phyloP scores from a whole-genome alignment of 2,888 invertebrate species.

The Anodontia alba region DNA sequence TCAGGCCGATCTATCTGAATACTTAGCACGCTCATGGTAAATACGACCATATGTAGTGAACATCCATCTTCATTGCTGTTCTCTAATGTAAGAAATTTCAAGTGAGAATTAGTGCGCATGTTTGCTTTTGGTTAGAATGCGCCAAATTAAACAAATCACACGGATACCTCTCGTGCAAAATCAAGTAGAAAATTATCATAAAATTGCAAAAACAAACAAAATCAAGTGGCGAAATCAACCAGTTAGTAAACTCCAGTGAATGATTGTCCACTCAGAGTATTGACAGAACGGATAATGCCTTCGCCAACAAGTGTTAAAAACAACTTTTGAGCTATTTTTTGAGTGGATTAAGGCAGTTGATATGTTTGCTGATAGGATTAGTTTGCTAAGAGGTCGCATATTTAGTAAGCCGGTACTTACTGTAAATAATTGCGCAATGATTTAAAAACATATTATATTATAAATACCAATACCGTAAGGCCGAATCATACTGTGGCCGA shows the following conservation, averaged over 20 bases:
- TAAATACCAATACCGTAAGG: no score
- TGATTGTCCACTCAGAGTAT: neutral
- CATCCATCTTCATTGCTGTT: no score
- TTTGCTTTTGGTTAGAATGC: neutral
- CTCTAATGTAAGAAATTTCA: no score
- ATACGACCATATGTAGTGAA: no score
- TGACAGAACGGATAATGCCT: neutral
- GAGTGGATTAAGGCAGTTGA: constrained; percentile 17
- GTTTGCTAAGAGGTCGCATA: constrained; percentile 3
- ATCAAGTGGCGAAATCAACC: constrained; percentile 38
- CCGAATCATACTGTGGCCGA: neutral
- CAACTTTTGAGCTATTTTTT: neutral
- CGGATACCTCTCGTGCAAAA: neutral
- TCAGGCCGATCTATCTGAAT: no score
- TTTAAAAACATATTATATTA: neutral
- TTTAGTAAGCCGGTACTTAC: constrained; percentile 3
- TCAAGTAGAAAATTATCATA: constrained; percentile 30
- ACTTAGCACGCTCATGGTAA: no score
- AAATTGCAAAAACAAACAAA: constrained; percentile 55
- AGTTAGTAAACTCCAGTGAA: neutral
- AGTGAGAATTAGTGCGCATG: no score
- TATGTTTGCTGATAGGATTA: constrained; percentile 15
- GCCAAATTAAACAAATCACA: constrained; percentile 13
- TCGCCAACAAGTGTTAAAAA: constrained; percentile 13
- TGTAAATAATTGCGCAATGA: constrained; percentile 2